Evolutionary conservation across 2,113 vertebrate genomes (phyloP).

Genomic region (Leptobrachium leishanense): DNA sequence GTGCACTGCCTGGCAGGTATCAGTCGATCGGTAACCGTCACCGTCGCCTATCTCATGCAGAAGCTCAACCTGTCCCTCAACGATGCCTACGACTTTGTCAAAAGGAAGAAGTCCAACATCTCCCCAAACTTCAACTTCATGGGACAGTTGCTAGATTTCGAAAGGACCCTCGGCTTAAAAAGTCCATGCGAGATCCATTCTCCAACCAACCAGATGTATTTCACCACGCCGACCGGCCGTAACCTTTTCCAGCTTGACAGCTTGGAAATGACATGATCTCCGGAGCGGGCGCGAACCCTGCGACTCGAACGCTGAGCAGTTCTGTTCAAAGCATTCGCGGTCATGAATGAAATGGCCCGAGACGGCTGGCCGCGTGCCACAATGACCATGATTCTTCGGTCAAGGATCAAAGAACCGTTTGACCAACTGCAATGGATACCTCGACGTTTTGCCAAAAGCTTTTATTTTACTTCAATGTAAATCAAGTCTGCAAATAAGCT

Average conservation of each 20-base stretch:
- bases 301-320: too few species aligned
- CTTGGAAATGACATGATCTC: conserved; percentile 92
- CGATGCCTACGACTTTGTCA: conserved; percentile 97
- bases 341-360: conserved; percentile 73
- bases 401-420: neutral
- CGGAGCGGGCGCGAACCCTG: neutral
- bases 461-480: too few species aligned
- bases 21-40: conserved; percentile 96
- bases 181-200: conserved; percentile 93
- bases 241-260: conserved; percentile 95
- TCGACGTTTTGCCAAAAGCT: too few species aligned
- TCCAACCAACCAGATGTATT: conserved; percentile 88
- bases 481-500: too few species aligned
- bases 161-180: conserved; percentile 94
- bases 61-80: conserved; percentile 98
- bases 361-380: neutral
- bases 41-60: conserved; percentile 98
- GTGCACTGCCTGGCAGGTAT: conserved; percentile 98
- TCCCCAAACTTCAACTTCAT: conserved; percentile 99
- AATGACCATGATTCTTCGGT: neutral
- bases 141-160: conserved; percentile 98
- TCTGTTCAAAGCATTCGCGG: conserved; percentile 55
- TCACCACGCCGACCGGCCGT: conserved; percentile 96
- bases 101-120: conserved; percentile 98
- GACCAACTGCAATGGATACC: too few species aligned